These are phyloP conservation scores for Drosophila maculinotata DNA, from an alignment of 2,888 invertebrate species.

Conservation along the genomic window DNA sequence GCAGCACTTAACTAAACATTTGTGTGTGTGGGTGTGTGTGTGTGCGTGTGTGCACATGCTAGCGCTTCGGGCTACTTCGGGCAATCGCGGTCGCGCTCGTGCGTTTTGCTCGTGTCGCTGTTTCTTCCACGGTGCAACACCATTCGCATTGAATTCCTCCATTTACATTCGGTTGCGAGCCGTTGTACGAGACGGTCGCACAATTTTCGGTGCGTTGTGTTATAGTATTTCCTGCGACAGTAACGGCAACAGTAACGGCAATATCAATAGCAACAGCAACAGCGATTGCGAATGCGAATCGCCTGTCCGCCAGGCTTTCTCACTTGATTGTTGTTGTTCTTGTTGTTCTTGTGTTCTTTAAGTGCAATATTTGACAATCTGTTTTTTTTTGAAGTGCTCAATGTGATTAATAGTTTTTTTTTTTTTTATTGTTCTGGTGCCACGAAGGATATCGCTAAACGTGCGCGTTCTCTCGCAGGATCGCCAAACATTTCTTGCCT, in stretches of 20 bases:
- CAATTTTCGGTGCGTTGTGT: slow-evolving; percentile 79
- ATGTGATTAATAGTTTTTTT: slow-evolving; percentile 40
- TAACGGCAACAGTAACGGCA: too few relatives aligned
- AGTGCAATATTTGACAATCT: slow-evolving; percentile 38
- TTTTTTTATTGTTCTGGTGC: slow-evolving; percentile 36
- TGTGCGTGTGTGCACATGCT: slow-evolving; percentile 21
- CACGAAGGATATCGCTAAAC: slow-evolving; percentile 26
- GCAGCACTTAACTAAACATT: slow-evolving; percentile 39
- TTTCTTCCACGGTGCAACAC: slow-evolving; percentile 40
- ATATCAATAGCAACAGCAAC: too few relatives aligned
- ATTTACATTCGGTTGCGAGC: slow-evolving; percentile 85
- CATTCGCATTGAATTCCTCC: slow-evolving; percentile 64
- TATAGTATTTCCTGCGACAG: slow-evolving; percentile 15
- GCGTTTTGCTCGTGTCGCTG: slow-evolving; percentile 20
- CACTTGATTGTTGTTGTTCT: slow-evolving; percentile 27
- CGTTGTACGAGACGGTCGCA: slow-evolving; percentile 85
- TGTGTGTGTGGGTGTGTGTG: slow-evolving; percentile 19
- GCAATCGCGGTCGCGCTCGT: slow-evolving; percentile 11
- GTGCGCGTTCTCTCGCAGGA: slow-evolving; percentile 35
- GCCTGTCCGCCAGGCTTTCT: slow-evolving; percentile 48
- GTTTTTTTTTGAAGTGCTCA: slow-evolving; percentile 64
- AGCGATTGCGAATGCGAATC: slow-evolving; percentile 18
- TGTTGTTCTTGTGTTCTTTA: slow-evolving; percentile 21
- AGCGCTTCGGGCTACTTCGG: slow-evolving; percentile 29
- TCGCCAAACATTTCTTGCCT: slow-evolving; percentile 26